Conservation (phyloP, 2,113 vertebrate genomes). For the Percina caprodes region DNA sequence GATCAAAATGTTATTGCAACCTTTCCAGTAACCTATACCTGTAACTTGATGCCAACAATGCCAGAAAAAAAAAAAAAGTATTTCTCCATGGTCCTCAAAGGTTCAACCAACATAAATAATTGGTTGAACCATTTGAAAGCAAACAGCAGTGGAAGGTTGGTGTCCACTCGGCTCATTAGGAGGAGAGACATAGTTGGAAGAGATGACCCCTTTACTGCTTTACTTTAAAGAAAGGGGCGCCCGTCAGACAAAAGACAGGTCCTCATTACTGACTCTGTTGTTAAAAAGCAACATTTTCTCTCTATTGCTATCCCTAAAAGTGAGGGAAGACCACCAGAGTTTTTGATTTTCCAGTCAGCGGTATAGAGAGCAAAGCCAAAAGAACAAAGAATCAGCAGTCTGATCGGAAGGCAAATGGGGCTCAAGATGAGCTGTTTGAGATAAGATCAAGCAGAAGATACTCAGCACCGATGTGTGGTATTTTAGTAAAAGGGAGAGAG, state of each 20-base stretch:
- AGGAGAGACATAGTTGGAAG: slow-evolving; percentile 23
- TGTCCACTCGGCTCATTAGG: slow-evolving; percentile 62
- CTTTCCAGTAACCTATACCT: background rate
- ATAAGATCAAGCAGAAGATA: slow-evolving; percentile 50
- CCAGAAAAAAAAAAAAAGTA: background rate
- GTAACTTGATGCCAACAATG: background rate
- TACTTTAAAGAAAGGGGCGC: slow-evolving; percentile 22
- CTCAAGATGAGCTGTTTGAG: slow-evolving; percentile 56
- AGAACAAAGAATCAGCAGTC: slow-evolving; percentile 43
- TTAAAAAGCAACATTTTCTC: slow-evolving; percentile 17
- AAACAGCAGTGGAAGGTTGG: slow-evolving; percentile 12
- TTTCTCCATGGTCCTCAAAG: background rate
- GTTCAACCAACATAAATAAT: slow-evolving; percentile 50
- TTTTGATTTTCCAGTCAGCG: slow-evolving; percentile 49
- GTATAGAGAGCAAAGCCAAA: slow-evolving; percentile 30
- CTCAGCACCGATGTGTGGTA: slow-evolving; percentile 33
- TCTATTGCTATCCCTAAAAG: slow-evolving; percentile 29
- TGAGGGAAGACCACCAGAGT: slow-evolving; percentile 14
- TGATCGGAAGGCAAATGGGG: slow-evolving; percentile 53
- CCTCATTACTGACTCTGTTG: slow-evolving; percentile 65
- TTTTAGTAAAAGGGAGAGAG: slow-evolving; percentile 10
- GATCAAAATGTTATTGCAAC: background rate
- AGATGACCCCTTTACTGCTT: slow-evolving; percentile 58
- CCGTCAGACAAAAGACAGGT: slow-evolving; percentile 41
- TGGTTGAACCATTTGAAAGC: slow-evolving; percentile 44